Base-by-base conservation (phyloP, 2,888 invertebrate species). In the Nebria brevicollis region DNA sequence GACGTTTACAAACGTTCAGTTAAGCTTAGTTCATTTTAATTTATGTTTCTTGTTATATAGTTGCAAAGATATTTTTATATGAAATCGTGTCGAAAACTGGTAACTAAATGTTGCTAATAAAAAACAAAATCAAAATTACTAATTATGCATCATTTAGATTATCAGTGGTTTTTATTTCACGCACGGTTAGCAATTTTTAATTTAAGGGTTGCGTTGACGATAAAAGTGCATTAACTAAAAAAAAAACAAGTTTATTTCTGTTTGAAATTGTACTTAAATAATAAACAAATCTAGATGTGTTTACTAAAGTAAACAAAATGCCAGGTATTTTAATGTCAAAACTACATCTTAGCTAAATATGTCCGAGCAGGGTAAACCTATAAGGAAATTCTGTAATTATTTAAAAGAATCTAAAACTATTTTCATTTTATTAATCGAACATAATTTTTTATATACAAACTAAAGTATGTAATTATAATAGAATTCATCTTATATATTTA, bases 21-120 rank as follows among this genome's bases (percentile, higher is more conserved):
- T 13, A 54, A 54, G 8, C 13, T 54, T 11, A 11, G 13, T 78
- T 65, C 25, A n/a, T 20, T 78, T 65, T 65, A 13, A 13, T 25
- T 75, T 43, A 42, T 65, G 66, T 66, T 80, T 80, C 34, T 13
- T 80, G 74, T 68, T 75, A 66, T 6, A 78, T 66, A 25, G 43
- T 70, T 75, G 79, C 70, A 75, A 73, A 75, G 64, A 80, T 80
- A 80, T 80, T 80, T 80, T 80, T 80, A 80, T 80, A 80, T 75
- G 42, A 54, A 54, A 54, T 54, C 54, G 54, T 54, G 8, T 8
- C 8, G 54, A 54, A 11, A 54, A 54, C 34, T 34, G 34, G 34
- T 34, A 54, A 54, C 54, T 54, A 13, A 54, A 11, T 54, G 2
- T 54, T 54, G 8, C 54, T 34, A 1, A 13, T 3, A 54, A 11